Conservation (phyloP, 1,140 invertebrate genomes). For the Brachionus rubens region DNA sequence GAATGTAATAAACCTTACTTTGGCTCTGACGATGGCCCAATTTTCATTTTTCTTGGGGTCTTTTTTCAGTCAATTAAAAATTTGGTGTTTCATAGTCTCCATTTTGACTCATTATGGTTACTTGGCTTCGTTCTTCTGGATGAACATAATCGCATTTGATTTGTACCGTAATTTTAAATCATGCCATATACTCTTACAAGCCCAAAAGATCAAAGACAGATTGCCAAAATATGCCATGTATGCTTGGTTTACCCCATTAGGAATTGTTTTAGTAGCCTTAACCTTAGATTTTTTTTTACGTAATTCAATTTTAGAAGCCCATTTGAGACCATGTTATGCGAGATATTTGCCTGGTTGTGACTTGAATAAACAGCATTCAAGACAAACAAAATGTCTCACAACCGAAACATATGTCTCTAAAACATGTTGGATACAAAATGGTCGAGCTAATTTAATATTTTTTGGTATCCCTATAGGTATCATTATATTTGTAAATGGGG, state of each 20-base stretch:
- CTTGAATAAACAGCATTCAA: slow-evolving; percentile 51
- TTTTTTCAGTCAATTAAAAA: slow-evolving; percentile 48
- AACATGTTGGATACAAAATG: slow-evolving; percentile 62
- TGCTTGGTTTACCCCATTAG: slow-evolving; percentile 63
- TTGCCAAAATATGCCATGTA: slow-evolving; percentile 64
- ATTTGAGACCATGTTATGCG: slow-evolving; percentile 43
- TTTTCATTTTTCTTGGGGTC: slow-evolving; percentile 60
- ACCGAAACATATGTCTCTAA: slow-evolving; percentile 13
- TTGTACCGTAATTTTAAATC: slow-evolving; percentile 67
- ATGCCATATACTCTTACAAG: slow-evolving; percentile 53
- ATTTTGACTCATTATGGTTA: slow-evolving; percentile 63
- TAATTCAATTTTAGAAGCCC: neutral
- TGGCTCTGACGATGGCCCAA: slow-evolving; percentile 61
- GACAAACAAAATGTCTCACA: neutral
- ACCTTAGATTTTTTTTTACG: slow-evolving; percentile 59
- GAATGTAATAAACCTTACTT: slow-evolving; percentile 62
- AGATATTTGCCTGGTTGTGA: slow-evolving; percentile 50
- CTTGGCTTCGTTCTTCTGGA: slow-evolving; percentile 66
- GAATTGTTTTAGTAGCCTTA: slow-evolving; percentile 61
- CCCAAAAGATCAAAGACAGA: slow-evolving; percentile 51
- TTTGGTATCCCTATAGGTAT: slow-evolving; percentile 58
- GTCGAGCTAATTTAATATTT: slow-evolving; percentile 53
- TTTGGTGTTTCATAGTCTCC: slow-evolving; percentile 56
- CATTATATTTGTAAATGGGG: slow-evolving; percentile 55
- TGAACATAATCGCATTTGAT: slow-evolving; percentile 66